Evolutionary conservation across 2,113 vertebrate genomes (phyloP).

Genomic region (Tachycineta bicolor): DNA sequence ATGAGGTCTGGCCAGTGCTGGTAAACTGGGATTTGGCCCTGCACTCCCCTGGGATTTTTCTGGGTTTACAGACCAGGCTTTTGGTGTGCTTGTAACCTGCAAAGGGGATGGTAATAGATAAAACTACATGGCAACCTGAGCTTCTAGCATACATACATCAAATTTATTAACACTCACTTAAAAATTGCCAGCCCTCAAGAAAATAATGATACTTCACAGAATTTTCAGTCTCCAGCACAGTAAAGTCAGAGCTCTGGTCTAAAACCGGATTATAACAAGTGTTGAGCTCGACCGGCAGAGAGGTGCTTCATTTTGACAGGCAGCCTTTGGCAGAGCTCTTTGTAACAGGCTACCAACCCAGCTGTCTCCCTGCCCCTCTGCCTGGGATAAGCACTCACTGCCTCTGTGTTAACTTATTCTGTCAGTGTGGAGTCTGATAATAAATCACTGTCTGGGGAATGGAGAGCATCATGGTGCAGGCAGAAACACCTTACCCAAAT

Average conservation of each 20-base stretch:
- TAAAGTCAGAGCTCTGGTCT: conserved; percentile 10
- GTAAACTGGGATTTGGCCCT: neutral
- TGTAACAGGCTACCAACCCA: conserved; percentile 10
- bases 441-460: conserved; percentile 5
- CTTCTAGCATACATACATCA: neutral
- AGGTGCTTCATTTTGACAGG: conserved; percentile 16
- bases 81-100: neutral
- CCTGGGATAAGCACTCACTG: neutral
- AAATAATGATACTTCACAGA: neutral
- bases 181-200: neutral
- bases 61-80: neutral
- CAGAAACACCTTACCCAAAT: neutral
- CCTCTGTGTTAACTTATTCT: neutral
- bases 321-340: conserved; percentile 21
- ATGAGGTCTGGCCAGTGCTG: neutral
- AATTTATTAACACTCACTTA: neutral
- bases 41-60: neutral
- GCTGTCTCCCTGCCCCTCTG: conserved; percentile 33
- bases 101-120: neutral
- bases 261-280: neutral
- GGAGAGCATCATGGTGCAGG: neutral
- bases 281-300: neutral
- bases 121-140: neutral
- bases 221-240: neutral
- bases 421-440: neutral